phyloP scores from a whole-genome alignment of 2,797 vertebrate genomes.

The Lepilemur septentrionalis region DNA sequence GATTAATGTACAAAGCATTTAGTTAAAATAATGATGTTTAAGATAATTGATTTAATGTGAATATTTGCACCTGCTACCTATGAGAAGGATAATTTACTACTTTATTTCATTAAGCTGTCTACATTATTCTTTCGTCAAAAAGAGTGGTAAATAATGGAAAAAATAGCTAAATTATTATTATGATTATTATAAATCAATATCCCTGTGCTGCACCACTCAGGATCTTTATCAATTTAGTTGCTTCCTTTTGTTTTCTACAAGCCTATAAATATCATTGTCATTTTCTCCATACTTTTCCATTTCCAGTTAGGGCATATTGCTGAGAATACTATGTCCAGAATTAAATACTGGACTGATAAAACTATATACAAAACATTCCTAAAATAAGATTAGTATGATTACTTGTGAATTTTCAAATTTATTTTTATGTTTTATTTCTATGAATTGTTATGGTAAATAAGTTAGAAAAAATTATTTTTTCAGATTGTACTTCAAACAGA shows the following conservation, averaged over 20 bases:
- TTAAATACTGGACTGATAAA: neutral
- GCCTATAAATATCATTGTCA: neutral
- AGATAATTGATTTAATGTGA: neutral
- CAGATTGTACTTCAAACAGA: neutral
- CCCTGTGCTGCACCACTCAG: neutral
- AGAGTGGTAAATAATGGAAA: neutral
- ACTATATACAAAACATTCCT: neutral
- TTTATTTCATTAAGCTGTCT: neutral
- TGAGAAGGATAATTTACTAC: neutral
- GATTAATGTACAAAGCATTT: neutral
- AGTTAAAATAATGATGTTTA: neutral
- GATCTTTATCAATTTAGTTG: neutral
- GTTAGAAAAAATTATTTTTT: neutral
- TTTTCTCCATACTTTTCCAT: neutral
- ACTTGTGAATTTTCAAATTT: neutral
- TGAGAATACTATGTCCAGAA: neutral
- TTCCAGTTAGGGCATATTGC: neutral
- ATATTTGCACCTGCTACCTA: neutral
- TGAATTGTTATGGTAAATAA: neutral
- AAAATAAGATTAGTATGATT: neutral
- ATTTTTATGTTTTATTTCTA: neutral
- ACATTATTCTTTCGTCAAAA: neutral
- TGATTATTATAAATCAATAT: neutral
- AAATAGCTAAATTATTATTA: neutral
- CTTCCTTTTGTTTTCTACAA: neutral